Evolutionary conservation across 2,888 invertebrate genomes (phyloP).

Genomic region (Callyntrura guangdongensis): DNA sequence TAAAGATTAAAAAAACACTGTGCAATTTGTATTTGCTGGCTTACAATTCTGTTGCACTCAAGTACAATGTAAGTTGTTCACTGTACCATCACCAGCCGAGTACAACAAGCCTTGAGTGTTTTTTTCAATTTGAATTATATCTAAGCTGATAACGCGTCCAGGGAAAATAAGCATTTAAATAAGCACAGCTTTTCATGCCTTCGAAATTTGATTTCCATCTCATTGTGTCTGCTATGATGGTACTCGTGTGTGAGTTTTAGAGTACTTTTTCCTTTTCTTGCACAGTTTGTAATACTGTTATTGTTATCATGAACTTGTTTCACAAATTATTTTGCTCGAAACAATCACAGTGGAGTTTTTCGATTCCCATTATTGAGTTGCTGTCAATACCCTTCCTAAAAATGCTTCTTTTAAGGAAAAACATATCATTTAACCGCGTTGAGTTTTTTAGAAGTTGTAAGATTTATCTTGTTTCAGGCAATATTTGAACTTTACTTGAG

Average conservation of each 20-base stretch:
- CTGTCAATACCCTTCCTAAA: constrained; percentile 28
- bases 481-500: no score
- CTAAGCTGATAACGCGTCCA: constrained; percentile 31
- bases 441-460: no score
- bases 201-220: constrained; percentile 29
- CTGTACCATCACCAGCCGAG: neutral
- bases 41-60: no score
- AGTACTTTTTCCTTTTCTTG: neutral
- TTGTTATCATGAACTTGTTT: constrained; percentile 9
- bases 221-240: neutral
- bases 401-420: no score
- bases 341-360: neutral
- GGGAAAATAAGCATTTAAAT: constrained; percentile 16
- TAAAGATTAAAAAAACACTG: no score
- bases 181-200: neutral
- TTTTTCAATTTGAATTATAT: constrained; percentile 56
- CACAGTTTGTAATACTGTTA: neutral
- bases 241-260: neutral
- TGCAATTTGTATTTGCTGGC: no score
- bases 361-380: neutral
- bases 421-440: no score
- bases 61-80: neutral
- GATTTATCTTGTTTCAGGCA: no score
- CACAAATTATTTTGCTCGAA: neutral
- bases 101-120: neutral